Evolutionary conservation across 2,888 invertebrate genomes (phyloP).

Genomic region (Sphecodes monilicornis): DNA sequence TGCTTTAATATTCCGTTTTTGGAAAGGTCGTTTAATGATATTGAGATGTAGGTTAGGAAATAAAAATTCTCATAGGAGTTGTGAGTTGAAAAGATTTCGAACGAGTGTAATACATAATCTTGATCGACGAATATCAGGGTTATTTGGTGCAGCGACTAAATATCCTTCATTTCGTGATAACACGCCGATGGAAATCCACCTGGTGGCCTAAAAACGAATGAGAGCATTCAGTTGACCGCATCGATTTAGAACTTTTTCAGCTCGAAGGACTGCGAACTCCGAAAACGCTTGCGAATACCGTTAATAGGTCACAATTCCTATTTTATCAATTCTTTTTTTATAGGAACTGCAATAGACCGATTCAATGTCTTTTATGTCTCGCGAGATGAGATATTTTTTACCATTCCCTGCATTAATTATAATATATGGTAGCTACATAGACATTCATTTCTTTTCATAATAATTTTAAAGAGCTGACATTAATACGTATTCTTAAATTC

Average conservation of each 20-base stretch:
- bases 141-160: not conserved
- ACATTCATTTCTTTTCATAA: no score
- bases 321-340: slow-evolving; percentile 18
- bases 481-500: no score
- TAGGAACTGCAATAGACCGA: not conserved
- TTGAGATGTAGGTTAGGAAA: not conserved
- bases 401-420: no score
- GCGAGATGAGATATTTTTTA: not conserved
- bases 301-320: slow-evolving; percentile 7
- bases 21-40: not conserved
- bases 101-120: slow-evolving; percentile 39
- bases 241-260: slow-evolving; percentile 17
- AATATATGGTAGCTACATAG: no score
- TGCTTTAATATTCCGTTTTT: not conserved
- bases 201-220: not conserved
- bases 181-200: slow-evolving; percentile 5
- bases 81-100: slow-evolving; percentile 13
- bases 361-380: not conserved
- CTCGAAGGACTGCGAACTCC: slow-evolving; percentile 6
- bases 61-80: not conserved
- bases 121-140: slow-evolving; percentile 19
- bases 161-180: not conserved
- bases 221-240: not conserved
- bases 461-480: no score
- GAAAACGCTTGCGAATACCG: not conserved